Evolutionary conservation across 1,140 invertebrate species (phyloP), one percentile per base, ranked within the genome.

Genomic region (Cyclina sinensis): DNA sequence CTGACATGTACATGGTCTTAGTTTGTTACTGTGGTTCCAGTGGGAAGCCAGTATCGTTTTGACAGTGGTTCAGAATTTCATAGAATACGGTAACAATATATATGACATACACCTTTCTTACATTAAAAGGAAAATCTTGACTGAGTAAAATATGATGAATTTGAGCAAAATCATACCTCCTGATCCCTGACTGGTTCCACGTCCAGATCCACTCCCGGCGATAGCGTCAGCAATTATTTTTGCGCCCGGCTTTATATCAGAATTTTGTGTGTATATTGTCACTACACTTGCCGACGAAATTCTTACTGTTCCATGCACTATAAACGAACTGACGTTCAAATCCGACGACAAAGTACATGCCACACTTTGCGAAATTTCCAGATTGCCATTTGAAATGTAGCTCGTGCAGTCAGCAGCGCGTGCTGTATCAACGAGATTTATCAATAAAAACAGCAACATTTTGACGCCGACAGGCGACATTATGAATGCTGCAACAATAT

Each of bases 151-250:
- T 51, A 51, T 51, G 9, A 51, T 51, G 9, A 21, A 59, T 59
- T n/a, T 59, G 24, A n/a, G 7, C 5, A n/a, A 65, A 54, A 54
- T 4, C 74, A 30, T 3, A 78, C 74, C 74, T 78, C 74, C 74
- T 18, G 74, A 78, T 30, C 74, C 74, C 0, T 54, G 27, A 35
- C 18, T n/a, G 27, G 30, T 78, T 1, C 74, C 74, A 0, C 7
- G 11, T 32, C 74, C 74, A 16, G 74, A 9, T 54, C 48, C 48
- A 35, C 32, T 48, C 27, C 4, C 16, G 43, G 27, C 27, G 46
- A 78, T n/a, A 24, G 24, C 74, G 46, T 78, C 74, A 30, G 74
- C 74, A 24, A 16, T 35, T 18, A 78, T 32, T 51, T 32, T 78
- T 12, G 43, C 74, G 48, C 46, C 74, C 9, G 46, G 24, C 27